A percentile compares a stretch with the other conserved stretches of the same genome.
These are phyloP conservation scores for Apogon hyalosoma DNA, from an alignment of 2,797 vertebrate species.

Conservation along the genomic window DNA sequence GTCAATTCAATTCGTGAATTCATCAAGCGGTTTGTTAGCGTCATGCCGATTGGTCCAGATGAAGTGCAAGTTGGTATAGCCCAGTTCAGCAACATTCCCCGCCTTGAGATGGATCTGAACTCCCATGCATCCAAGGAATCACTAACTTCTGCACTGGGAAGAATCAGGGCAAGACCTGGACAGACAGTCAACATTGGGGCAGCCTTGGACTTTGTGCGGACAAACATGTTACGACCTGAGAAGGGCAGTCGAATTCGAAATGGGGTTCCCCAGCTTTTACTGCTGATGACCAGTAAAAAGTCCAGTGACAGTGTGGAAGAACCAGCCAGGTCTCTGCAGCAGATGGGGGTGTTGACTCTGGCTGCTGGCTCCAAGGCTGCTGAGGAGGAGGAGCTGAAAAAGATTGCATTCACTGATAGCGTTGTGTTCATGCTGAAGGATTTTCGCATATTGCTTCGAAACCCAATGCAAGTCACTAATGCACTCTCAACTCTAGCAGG, in stretches of 20 bases:
- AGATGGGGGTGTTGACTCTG: slow-evolving; percentile 86
- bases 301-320: slow-evolving; percentile 87
- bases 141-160: slow-evolving; percentile 72
- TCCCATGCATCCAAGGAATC: slow-evolving; percentile 78
- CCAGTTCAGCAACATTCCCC: slow-evolving; percentile 84
- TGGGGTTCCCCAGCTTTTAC: slow-evolving; percentile 88
- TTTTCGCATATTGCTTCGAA: slow-evolving; percentile 67
- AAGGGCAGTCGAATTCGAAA: slow-evolving; percentile 87
- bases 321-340: slow-evolving; percentile 82
- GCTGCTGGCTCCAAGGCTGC: slow-evolving; percentile 84
- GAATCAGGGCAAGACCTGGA: slow-evolving; percentile 80
- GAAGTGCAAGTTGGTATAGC: slow-evolving; percentile 90
- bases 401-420: slow-evolving; percentile 84
- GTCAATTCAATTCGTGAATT: slow-evolving; percentile 89
- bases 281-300: slow-evolving; percentile 90
- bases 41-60: slow-evolving; percentile 90
- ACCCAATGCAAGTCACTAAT: slow-evolving; percentile 70
- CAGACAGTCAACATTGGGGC: slow-evolving; percentile 86
- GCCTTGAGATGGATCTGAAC: slow-evolving; percentile 90
- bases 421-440: slow-evolving; percentile 82
- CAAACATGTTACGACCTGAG: slow-evolving; percentile 84
- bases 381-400: slow-evolving; percentile 82
- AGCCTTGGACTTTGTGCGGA: slow-evolving; percentile 88
- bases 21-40: slow-evolving; percentile 86
- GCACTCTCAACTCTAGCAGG: slow-evolving; percentile 89